These are phyloP conservation scores for Poliocrania exsul DNA, from an alignment of 2,797 vertebrate species.

Conservation along the genomic window DNA sequence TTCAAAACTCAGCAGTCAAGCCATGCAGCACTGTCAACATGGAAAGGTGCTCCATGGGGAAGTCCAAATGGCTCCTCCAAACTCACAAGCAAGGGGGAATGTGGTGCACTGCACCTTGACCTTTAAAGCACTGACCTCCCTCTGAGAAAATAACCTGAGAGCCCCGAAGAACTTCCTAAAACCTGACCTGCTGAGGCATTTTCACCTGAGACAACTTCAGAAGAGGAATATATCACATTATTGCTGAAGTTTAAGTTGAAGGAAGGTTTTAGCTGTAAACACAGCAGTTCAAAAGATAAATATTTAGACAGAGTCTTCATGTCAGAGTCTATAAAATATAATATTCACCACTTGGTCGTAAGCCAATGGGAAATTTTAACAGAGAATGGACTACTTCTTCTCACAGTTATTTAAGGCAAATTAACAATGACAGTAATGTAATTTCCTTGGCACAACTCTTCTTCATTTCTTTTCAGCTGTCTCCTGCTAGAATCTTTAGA, in stretches of 20 bases:
- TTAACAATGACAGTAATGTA: constrained; percentile 73
- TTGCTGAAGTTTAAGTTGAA: not conserved
- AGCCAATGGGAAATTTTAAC: constrained; percentile 58
- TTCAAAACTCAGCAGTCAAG: not conserved
- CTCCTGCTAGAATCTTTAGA: constrained; percentile 66
- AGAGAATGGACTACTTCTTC: constrained; percentile 54
- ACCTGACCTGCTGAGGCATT: not conserved
- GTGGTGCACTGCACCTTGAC: not conserved
- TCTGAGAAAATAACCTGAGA: not conserved
- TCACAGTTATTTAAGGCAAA: constrained; percentile 72
- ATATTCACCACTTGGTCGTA: constrained; percentile 62
- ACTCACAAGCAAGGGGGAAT: not conserved
- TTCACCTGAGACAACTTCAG: constrained; percentile 19
- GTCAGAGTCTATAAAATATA: constrained; percentile 63
- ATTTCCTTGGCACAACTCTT: constrained; percentile 65
- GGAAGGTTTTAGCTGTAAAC: constrained; percentile 41
- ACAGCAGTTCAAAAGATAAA: constrained; percentile 58
- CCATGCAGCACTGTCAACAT: not conserved
- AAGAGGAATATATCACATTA: not conserved
- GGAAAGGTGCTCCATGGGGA: not conserved
- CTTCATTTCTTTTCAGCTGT: constrained; percentile 66
- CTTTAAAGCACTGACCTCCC: not conserved
- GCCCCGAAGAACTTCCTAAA: not conserved
- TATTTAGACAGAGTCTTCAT: constrained; percentile 62
- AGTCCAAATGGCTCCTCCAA: not conserved